phyloP scores from a whole-genome alignment of 2,797 vertebrate species.

The Antrozous pallidus region DNA sequence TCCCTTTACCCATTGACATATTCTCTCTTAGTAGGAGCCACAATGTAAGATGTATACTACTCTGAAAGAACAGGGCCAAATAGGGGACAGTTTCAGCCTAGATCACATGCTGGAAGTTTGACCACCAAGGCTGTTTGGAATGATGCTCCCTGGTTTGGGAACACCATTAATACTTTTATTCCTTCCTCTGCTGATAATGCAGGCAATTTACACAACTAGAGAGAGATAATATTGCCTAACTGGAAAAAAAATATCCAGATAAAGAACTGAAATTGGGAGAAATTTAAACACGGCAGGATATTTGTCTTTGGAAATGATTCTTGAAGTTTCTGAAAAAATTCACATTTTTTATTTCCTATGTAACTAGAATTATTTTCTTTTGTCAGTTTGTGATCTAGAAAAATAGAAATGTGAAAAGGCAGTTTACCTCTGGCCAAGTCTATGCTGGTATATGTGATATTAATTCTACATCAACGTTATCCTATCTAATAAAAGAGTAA shows the following conservation, averaged over 20 bases:
- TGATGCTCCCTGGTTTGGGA: background rate
- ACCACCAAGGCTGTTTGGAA: background rate
- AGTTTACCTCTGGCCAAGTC: background rate
- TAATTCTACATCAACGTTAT: background rate
- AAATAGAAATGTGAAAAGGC: background rate
- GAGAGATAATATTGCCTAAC: background rate
- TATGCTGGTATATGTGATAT: background rate
- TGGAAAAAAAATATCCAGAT: background rate
- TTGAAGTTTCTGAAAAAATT: background rate
- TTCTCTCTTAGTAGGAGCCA: background rate
- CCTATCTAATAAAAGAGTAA: too few species aligned
- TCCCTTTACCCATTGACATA: background rate
- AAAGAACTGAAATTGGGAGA: background rate
- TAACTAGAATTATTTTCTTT: too few species aligned
- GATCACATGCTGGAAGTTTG: background rate
- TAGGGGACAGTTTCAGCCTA: fast-evolving
- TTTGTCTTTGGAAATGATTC: background rate
- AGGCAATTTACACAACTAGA: background rate
- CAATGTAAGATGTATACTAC: background rate
- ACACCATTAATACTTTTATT: background rate
- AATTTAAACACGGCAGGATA: background rate
- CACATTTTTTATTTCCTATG: background rate
- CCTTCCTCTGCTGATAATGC: background rate
- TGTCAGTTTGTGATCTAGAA: background rate
- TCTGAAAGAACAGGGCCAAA: background rate